Conservation (phyloP, 2,797 vertebrate species). For the Mormyrops attenuatus region DNA sequence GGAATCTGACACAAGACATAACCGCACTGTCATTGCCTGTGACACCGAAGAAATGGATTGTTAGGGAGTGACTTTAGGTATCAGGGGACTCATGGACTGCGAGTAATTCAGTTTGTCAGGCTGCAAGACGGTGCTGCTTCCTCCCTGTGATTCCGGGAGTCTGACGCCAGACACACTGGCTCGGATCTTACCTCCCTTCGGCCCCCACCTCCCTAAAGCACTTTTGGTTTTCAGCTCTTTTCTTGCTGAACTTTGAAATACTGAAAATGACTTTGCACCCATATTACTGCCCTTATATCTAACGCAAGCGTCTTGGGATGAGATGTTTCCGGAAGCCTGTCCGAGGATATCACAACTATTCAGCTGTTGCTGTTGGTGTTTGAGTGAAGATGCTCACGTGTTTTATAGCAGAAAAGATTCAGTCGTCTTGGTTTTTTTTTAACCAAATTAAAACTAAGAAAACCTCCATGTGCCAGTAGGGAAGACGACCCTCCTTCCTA, state of each 20-base stretch:
- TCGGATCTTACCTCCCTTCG: background rate
- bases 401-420: background rate
- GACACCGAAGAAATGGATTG: slow-evolving; percentile 41
- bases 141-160: background rate
- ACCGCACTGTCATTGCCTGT: background rate
- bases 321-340: background rate
- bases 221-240: background rate
- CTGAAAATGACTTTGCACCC: background rate
- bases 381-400: background rate
- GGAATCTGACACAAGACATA: background rate
- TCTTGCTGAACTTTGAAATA: background rate
- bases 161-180: background rate
- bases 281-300: background rate
- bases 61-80: background rate
- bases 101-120: background rate
- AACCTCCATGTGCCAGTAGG: background rate
- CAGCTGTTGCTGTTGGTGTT: background rate
- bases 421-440: background rate
- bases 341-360: background rate
- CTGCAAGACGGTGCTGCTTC: background rate
- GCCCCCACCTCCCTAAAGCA: background rate
- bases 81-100: background rate
- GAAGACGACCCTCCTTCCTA: background rate
- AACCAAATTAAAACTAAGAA: background rate
- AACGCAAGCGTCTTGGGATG: background rate